These are phyloP conservation scores for Amblyraja radiata DNA, from an alignment of 2,797 vertebrate species.

Conservation along the genomic window DNA sequence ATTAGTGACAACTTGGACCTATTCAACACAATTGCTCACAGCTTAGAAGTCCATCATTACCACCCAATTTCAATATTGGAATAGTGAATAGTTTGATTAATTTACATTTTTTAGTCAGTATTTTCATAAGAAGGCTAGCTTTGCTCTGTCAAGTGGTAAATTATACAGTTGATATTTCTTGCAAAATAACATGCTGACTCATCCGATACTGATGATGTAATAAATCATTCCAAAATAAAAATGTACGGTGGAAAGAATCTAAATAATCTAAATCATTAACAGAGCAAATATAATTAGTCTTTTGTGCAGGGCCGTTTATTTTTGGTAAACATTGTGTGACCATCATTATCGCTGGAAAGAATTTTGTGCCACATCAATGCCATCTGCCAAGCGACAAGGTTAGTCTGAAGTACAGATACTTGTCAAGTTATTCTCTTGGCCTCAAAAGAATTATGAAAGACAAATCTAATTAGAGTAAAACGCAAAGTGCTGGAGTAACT, in stretches of 20 bases:
- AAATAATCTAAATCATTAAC: constrained; percentile 11
- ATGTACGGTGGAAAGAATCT: background rate
- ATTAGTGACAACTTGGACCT: background rate
- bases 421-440: background rate
- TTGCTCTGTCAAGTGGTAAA: background rate
- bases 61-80: background rate
- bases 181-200: constrained; percentile 13
- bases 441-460: background rate
- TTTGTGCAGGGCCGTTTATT: background rate
- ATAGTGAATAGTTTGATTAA: background rate
- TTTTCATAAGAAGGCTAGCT: background rate
- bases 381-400: constrained; percentile 24
- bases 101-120: background rate
- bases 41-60: background rate
- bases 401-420: constrained; percentile 1
- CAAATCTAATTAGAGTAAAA: background rate
- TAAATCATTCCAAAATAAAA: constrained; percentile 6
- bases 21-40: background rate
- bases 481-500: too few species aligned
- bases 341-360: constrained; percentile 24
- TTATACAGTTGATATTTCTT: background rate
- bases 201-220: background rate
- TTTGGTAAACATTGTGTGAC: background rate
- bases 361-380: background rate
- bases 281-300: constrained; percentile 15